Evolutionary conservation across 2,797 vertebrate genomes (phyloP).

Genomic region (Argyrosomus regius): DNA sequence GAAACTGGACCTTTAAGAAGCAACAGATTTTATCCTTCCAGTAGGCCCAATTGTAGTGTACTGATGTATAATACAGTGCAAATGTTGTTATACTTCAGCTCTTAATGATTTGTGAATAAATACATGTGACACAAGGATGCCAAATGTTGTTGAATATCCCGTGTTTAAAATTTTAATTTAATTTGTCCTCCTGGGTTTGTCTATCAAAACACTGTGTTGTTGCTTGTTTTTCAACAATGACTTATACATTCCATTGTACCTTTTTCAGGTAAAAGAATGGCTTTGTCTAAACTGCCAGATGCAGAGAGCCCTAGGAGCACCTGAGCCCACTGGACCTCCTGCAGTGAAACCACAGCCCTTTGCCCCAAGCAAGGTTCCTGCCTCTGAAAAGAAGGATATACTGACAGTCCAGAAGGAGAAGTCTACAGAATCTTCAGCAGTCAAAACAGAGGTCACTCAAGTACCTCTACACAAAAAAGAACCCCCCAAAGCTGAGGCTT

Average conservation of each 20-base stretch:
- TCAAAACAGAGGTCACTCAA: slow-evolving; percentile 51
- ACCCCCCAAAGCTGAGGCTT: slow-evolving; percentile 28
- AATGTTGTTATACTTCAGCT: no score
- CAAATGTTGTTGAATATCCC: background rate
- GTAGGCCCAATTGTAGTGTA: background rate
- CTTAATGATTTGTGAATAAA: background rate
- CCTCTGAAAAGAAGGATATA: slow-evolving; percentile 45
- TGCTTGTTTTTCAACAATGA: background rate
- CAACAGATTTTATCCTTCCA: background rate
- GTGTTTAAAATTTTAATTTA: background rate
- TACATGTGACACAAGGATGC: background rate
- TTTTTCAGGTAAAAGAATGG: slow-evolving; percentile 92
- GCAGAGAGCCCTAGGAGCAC: slow-evolving; percentile 88
- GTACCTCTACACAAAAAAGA: slow-evolving; percentile 43
- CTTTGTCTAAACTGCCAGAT: slow-evolving; percentile 98
- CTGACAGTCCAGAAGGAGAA: slow-evolving; percentile 55
- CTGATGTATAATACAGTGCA: no score
- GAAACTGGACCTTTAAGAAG: background rate
- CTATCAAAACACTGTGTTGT: background rate
- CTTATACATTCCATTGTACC: background rate
- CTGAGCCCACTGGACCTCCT: slow-evolving; percentile 78
- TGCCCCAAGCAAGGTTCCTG: slow-evolving; percentile 63
- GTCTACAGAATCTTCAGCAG: slow-evolving; percentile 21
- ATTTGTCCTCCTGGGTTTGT: background rate
- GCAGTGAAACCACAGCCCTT: slow-evolving; percentile 75